These are phyloP conservation scores for Phrynosoma platyrhinos DNA, from an alignment of 2,113 vertebrate genomes.

Conservation along the genomic window DNA sequence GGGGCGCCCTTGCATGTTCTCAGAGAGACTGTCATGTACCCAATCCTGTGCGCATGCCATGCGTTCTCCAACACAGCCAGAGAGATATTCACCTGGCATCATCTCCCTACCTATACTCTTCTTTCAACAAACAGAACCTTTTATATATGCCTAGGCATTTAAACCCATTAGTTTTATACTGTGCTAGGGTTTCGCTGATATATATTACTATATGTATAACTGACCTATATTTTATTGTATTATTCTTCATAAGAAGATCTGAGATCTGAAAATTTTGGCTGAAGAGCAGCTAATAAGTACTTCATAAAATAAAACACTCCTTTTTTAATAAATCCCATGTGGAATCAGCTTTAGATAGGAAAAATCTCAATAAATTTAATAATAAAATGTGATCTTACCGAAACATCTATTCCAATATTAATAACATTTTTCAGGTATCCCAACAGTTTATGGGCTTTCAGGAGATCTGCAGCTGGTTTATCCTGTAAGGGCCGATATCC, in stretches of 20 bases:
- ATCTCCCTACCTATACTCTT: not conserved
- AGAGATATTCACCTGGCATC: not conserved
- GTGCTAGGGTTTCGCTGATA: not conserved
- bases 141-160: not conserved
- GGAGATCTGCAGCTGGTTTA: constrained; percentile 85
- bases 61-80: no score
- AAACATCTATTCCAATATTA: constrained; percentile 82
- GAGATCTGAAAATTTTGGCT: not conserved
- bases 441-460: constrained; percentile 88
- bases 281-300: not conserved
- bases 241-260: not conserved
- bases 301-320: not conserved
- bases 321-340: not conserved
- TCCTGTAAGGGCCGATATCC: constrained; percentile 93
- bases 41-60: no score
- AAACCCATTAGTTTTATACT: not conserved
- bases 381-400: constrained; percentile 72
- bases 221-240: not conserved
- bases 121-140: not conserved
- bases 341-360: not conserved
- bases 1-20: no score
- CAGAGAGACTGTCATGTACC: no score
- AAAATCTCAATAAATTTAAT: not conserved
- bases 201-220: not conserved
- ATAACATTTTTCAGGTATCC: constrained; percentile 90